Evolutionary conservation across 2,797 vertebrate genomes (phyloP).

Genomic region (Vireo griseus): DNA sequence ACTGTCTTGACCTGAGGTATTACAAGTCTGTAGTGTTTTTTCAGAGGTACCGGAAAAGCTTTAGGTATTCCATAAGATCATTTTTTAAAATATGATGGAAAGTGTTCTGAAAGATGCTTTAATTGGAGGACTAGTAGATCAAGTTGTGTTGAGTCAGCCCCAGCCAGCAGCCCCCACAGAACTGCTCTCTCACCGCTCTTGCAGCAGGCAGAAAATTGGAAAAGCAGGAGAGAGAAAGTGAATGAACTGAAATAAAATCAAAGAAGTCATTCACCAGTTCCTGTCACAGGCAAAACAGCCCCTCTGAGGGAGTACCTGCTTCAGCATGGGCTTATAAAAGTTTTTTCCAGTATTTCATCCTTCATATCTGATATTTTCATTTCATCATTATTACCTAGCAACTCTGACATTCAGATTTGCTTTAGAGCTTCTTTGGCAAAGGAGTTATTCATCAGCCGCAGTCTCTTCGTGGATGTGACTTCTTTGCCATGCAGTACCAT

Average conservation of each 20-base stretch:
- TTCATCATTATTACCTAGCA: no score
- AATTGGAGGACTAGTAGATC: not conserved
- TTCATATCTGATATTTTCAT: no score
- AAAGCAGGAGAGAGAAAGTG: not conserved
- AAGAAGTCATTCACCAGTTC: not conserved
- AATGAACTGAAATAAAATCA: not conserved
- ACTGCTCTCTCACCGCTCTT: fast-evolving
- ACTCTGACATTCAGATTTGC: no score
- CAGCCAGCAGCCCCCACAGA: not conserved
- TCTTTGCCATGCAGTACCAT: not conserved
- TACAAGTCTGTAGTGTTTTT: not conserved
- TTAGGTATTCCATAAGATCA: not conserved
- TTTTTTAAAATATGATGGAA: not conserved
- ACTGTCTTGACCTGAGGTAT: not conserved
- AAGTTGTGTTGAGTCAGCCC: not conserved
- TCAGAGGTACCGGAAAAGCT: not conserved
- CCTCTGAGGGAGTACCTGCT: not conserved
- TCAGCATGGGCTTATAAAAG: not conserved
- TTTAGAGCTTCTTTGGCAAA: no score
- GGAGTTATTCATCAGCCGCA: fast-evolving
- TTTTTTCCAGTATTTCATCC: not conserved
- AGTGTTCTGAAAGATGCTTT: not conserved
- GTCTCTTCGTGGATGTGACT: no score
- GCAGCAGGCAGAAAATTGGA: not conserved
- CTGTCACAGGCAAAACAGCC: not conserved